A percentile compares a stretch with the other conserved stretches of the same genome.
Conservation (phyloP, 2,797 vertebrate genomes). For the Alectoris magna region DNA sequence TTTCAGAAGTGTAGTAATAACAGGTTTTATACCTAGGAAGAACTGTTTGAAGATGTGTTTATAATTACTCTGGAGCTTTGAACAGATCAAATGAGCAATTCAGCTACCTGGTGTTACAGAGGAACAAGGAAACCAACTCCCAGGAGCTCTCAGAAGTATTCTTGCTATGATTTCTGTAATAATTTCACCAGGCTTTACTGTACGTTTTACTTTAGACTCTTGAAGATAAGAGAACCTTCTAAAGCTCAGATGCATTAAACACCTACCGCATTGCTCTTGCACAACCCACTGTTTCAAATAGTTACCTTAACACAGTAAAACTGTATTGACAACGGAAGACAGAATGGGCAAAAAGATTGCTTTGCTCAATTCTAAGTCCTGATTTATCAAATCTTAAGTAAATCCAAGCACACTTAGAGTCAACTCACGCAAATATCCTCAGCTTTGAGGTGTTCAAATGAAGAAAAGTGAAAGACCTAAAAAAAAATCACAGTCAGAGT, state of each 20-base stretch:
- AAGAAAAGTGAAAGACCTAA: fast-evolving
- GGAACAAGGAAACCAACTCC: slow-evolving; percentile 67
- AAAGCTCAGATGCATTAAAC: neutral
- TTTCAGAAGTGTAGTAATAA: neutral
- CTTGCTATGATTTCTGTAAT: neutral
- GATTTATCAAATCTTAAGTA: neutral
- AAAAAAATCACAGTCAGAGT: neutral
- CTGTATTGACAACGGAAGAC: neutral
- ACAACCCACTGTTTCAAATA: neutral
- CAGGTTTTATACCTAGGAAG: slow-evolving; percentile 59
- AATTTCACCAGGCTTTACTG: slow-evolving; percentile 6
- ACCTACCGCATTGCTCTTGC: neutral
- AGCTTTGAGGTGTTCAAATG: neutral
- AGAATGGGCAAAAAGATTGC: neutral
- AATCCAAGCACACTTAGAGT: neutral
- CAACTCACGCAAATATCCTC: neutral
- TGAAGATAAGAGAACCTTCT: neutral
- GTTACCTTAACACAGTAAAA: neutral
- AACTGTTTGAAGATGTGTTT: slow-evolving; percentile 67
- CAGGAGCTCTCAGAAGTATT: slow-evolving; percentile 53
- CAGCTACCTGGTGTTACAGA: slow-evolving; percentile 67
- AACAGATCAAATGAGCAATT: slow-evolving; percentile 67
- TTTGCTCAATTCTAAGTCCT: neutral
- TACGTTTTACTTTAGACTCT: neutral
- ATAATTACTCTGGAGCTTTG: slow-evolving; percentile 46